Percentiles rank a stretch among this genome's conserved stretches.
phyloP scores from a whole-genome alignment of 2,113 vertebrate genomes.

The Menidia beryllina region DNA sequence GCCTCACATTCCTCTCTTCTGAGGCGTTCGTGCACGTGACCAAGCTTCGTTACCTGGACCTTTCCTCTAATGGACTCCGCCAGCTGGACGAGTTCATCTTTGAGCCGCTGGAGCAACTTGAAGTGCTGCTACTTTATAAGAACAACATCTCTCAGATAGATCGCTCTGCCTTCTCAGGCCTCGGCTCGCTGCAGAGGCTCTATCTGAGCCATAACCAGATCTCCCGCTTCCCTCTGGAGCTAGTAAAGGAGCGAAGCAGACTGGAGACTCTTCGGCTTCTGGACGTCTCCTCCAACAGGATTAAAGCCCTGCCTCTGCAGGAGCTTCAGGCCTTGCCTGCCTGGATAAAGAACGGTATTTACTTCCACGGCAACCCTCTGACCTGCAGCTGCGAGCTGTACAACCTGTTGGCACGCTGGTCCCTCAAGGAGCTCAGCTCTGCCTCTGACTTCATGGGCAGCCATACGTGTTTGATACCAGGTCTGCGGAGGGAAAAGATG shows the following conservation, averaged over 20 bases:
- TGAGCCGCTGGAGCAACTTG: conserved; percentile 85
- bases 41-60: conserved; percentile 88
- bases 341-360: conserved; percentile 92
- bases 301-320: conserved; percentile 83
- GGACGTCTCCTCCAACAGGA: conserved; percentile 92
- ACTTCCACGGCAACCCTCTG: conserved; percentile 91
- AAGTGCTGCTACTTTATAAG: conserved; percentile 93
- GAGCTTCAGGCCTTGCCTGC: conserved; percentile 89
- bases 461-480: conserved; percentile 79
- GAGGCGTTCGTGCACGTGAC: conserved; percentile 89
- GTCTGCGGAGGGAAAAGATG: conserved; percentile 61
- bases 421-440: conserved; percentile 85
- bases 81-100: conserved; percentile 90
- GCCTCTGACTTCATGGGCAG: conserved; percentile 87
- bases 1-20: conserved; percentile 90
- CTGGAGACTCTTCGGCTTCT: conserved; percentile 85
- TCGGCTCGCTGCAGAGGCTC: conserved; percentile 87
- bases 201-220: conserved; percentile 95
- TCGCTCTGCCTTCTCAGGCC: conserved; percentile 87
- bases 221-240: conserved; percentile 91
- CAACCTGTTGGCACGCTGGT: conserved; percentile 86
- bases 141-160: conserved; percentile 91
- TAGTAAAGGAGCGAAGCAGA: conserved; percentile 86
- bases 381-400: conserved; percentile 89
- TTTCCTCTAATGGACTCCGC: conserved; percentile 89